Evolutionary conservation across 2,113 vertebrate genomes (phyloP).

Genomic region (Bombycilla garrulus): DNA sequence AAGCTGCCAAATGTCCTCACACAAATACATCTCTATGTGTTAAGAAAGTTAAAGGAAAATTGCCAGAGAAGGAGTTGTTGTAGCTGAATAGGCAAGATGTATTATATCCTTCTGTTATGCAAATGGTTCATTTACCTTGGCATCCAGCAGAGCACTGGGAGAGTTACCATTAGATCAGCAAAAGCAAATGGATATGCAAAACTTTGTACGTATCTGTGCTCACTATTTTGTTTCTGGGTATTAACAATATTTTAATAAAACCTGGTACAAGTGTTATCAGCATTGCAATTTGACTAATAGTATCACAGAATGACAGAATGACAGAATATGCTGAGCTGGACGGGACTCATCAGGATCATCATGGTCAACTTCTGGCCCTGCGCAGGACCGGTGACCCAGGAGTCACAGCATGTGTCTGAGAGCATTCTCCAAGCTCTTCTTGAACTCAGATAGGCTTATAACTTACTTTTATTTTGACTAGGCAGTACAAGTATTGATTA

Average conservation of each 20-base stretch:
- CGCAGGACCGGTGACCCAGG: rapidly evolving
- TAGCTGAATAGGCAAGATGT: neutral
- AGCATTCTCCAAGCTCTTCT: neutral
- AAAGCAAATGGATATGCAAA: neutral
- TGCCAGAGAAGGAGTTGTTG: neutral
- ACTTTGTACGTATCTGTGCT: neutral
- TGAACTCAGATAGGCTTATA: neutral
- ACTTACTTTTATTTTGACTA: neutral
- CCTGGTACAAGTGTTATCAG: neutral
- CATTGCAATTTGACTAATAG: neutral
- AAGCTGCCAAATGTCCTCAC: neutral
- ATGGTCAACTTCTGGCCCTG: neutral
- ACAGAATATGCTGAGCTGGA: neutral
- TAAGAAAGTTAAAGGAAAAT: neutral
- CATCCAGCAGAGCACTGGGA: neutral
- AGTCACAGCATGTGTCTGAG: neutral
- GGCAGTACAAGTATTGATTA: neutral
- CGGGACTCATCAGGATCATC: no score
- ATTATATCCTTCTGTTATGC: neutral
- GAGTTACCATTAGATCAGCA: neutral
- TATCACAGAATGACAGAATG: neutral
- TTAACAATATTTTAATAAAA: neutral
- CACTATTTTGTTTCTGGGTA: neutral
- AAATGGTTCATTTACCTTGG: neutral
- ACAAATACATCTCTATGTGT: neutral